A percentile compares a stretch with the other conserved stretches of the same genome.
phyloP scores from a whole-genome alignment of 2,888 invertebrate genomes.

The Luperina nickerlii region DNA sequence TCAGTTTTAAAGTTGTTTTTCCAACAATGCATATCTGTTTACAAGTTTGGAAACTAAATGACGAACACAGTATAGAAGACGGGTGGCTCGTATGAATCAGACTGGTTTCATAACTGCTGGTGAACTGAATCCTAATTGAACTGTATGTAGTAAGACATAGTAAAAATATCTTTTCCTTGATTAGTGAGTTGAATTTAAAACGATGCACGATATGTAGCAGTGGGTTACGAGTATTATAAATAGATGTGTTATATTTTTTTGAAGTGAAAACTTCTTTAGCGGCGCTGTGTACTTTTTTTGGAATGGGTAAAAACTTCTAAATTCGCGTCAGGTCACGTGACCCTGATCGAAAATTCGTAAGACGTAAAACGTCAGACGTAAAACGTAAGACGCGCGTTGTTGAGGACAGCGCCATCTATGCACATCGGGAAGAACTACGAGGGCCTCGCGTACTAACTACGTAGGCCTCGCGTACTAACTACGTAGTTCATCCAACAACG shows the following conservation, averaged over 20 bases:
- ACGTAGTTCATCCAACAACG: too few species aligned
- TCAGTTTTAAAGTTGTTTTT: neutral
- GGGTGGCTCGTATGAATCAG: constrained; percentile 53
- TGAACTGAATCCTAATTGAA: constrained; percentile 54
- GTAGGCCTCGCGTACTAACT: too few species aligned
- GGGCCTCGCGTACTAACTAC: too few species aligned
- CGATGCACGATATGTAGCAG: neutral
- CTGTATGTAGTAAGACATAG: constrained; percentile 23
- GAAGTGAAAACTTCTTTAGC: too few species aligned
- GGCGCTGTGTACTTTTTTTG: too few species aligned
- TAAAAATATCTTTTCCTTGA: constrained; percentile 46
- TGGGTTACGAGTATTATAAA: neutral
- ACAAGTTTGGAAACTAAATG: constrained; percentile 15
- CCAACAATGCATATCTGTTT: neutral
- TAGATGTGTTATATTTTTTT: neutral
- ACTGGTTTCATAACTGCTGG: constrained; percentile 44
- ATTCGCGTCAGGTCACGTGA: too few species aligned
- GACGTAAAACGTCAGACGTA: too few species aligned
- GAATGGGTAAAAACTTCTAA: too few species aligned
- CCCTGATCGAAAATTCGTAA: too few species aligned
- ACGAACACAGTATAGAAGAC: constrained; percentile 12
- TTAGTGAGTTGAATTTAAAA: constrained; percentile 34
- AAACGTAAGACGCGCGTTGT: too few species aligned
- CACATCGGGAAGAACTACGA: too few species aligned
- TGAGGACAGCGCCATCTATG: too few species aligned